These are phyloP conservation scores for Trachelus troglodyta DNA, from an alignment of 2,888 invertebrate genomes.

Conservation along the genomic window DNA sequence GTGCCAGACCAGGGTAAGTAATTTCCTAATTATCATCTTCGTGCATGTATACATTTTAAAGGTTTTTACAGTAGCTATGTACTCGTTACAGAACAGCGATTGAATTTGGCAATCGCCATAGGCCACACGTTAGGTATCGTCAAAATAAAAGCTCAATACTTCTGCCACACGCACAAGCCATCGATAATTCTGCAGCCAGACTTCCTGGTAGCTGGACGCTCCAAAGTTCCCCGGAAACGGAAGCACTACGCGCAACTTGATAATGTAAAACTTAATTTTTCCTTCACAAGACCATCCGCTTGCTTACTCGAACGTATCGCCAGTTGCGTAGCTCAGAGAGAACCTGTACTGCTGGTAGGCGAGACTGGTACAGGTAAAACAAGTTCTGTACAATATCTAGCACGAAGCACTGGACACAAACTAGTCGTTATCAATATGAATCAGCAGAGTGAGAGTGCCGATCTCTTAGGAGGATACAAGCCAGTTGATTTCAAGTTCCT, in stretches of 20 bases:
- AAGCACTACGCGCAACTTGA: constrained; percentile 52
- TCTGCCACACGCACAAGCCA: constrained; percentile 83
- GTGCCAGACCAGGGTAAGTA: constrained; percentile 68
- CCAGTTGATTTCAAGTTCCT: constrained; percentile 92
- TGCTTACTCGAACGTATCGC: constrained; percentile 89
- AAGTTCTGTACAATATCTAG: constrained; percentile 91
- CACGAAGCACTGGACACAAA: constrained; percentile 84
- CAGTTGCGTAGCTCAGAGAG: constrained; percentile 83
- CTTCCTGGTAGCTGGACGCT: constrained; percentile 79
- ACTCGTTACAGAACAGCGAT: constrained; percentile 70
- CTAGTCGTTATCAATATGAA: constrained; percentile 98
- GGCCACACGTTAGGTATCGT: constrained; percentile 86
- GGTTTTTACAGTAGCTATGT: constrained; percentile 5
- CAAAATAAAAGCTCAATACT: constrained; percentile 84
- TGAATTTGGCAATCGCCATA: constrained; percentile 78
- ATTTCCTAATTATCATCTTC: not conserved
- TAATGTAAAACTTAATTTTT: constrained; percentile 72
- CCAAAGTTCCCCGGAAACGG: constrained; percentile 55
- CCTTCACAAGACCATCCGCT: constrained; percentile 84
- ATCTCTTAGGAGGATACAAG: constrained; percentile 96
- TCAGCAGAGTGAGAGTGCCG: constrained; percentile 97
- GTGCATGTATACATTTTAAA: not conserved
- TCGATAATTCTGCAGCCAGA: constrained; percentile 72
- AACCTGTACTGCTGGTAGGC: constrained; percentile 94
- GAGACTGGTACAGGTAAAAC: constrained; percentile 99